Evolutionary conservation across 1,140 invertebrate species (phyloP), one percentile per base, ranked within the genome.

Genomic region (Chironomus tepperi): DNA sequence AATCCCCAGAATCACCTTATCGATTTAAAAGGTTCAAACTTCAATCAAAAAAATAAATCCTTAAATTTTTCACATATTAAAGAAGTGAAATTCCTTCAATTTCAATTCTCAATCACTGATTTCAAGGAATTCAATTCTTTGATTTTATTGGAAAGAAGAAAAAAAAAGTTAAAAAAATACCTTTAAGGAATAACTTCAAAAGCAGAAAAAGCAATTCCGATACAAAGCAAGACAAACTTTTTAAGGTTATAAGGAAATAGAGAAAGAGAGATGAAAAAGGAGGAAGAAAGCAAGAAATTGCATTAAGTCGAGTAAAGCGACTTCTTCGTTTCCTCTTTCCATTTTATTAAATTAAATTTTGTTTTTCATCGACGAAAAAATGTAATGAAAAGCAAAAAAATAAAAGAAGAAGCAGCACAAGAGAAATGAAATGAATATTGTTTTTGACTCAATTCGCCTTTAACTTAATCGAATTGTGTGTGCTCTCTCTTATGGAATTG

Each of bases 261-360:
- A 34, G 5, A 5, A 5, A 34, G 5, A 34, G 24, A 5, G 5
- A 34, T 2, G 24, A 34, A 34, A 2, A 34, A 34, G 24, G 2
- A 12, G 9, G 2, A 57, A 9, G 19, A 70, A 12, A 12, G 9
- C 47, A 57, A 9, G 19, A 70, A 70, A 19, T 70, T 70, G 16
- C 65, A 70, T 70, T 70, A 19, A 18, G 16, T 70, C 19, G 16
- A 70, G 18, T 15, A 70, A 70, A 70, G 16, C 16, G 16, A 21
- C 18, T 70, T 70, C 19, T 70, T 70, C 65, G 7, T 70, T 19
- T 34, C 24, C 24, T 34, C n/a, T n/a, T 19, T 16, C 65, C 65
- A 70, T 70, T 70, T 70, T 70, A 70, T 70, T 70, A 70, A 70
- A 70, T 70, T 70, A 70, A 70, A 70, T 70, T 70, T 70, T 70